Conservation (phyloP, 1,140 invertebrate genomes). For the Hylyphantes graminicola region DNA sequence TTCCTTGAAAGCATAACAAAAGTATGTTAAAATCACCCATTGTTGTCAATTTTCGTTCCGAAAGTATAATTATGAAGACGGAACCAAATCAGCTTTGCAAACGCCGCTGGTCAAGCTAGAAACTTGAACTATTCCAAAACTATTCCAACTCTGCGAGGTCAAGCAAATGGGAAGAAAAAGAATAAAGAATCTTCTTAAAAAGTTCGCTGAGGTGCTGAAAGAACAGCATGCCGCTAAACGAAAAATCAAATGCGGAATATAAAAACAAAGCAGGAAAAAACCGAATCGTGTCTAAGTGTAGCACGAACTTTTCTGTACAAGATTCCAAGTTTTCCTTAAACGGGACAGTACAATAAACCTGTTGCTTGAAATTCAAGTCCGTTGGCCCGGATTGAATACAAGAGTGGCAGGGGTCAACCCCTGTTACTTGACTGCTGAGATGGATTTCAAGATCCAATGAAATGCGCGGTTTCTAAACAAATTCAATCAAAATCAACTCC, state of each 20-base stretch:
- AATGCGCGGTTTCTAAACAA: neutral
- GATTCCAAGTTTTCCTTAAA: constrained; percentile 23
- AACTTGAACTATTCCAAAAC: neutral
- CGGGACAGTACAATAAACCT: constrained; percentile 8
- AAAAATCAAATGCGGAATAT: constrained; percentile 5
- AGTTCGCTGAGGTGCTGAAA: constrained; percentile 8
- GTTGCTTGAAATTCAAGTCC: constrained; percentile 36
- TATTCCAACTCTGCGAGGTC: constrained; percentile 21
- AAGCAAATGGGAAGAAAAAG: neutral
- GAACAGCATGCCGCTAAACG: constrained; percentile 9
- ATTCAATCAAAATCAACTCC: too few relatives aligned
- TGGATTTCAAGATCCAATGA: constrained; percentile 4
- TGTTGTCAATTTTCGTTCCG: too few relatives aligned
- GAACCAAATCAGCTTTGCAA: too few relatives aligned
- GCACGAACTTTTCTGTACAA: constrained; percentile 5
- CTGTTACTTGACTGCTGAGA: neutral
- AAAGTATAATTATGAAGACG: too few relatives aligned
- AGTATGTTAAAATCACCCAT: too few relatives aligned
- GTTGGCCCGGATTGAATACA: constrained; percentile 9
- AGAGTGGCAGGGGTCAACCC: constrained; percentile 9
- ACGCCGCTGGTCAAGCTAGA: too few relatives aligned
- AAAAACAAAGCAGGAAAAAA: neutral
- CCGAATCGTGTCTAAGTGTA: constrained; percentile 26
- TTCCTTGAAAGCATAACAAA: too few relatives aligned
- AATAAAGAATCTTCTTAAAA: constrained; percentile 4